A percentile compares a stretch with the other conserved stretches of the same genome.
Conservation (phyloP, 2,113 vertebrate species). For the Typhlomys cinereus region DNA sequence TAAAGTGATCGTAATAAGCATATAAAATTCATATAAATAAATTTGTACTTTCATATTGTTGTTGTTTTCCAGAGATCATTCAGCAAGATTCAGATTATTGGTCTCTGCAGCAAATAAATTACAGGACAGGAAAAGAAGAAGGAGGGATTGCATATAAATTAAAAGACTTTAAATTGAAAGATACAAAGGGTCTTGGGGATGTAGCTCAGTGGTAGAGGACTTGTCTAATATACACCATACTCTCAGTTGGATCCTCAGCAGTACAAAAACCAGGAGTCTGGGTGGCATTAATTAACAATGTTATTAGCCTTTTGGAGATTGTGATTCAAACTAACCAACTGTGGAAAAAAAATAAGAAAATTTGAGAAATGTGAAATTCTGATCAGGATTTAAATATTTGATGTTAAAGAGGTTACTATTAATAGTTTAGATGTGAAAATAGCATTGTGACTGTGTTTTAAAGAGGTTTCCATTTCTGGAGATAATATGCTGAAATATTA, state of each 20-base stretch:
- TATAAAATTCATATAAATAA: conserved; percentile 35
- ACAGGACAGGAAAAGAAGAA: neutral
- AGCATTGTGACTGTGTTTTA: conserved; percentile 18
- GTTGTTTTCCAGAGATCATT: conserved; percentile 43
- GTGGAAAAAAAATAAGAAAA: neutral
- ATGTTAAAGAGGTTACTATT: conserved; percentile 42
- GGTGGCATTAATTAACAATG: neutral
- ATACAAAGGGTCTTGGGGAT: neutral
- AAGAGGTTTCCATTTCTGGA: conserved; percentile 16
- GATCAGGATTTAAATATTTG: conserved; percentile 5
- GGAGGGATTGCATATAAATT: neutral
- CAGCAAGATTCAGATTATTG: conserved; percentile 23
- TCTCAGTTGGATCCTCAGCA: neutral
- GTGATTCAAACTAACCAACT: conserved; percentile 23
- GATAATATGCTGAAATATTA: conserved; percentile 42
- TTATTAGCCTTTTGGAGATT: neutral
- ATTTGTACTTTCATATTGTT: conserved; percentile 18
- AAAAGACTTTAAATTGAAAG: conserved; percentile 6
- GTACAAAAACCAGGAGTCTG: neutral
- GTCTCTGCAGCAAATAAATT: conserved; percentile 10
- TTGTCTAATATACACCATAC: neutral
- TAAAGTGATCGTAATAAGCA: conserved; percentile 52
- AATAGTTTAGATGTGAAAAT: conserved; percentile 49
- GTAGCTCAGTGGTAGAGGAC: neutral
- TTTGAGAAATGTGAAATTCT: neutral